phyloP scores from a whole-genome alignment of 2,113 vertebrate genomes.

The Cyprichromis sp. region DNA sequence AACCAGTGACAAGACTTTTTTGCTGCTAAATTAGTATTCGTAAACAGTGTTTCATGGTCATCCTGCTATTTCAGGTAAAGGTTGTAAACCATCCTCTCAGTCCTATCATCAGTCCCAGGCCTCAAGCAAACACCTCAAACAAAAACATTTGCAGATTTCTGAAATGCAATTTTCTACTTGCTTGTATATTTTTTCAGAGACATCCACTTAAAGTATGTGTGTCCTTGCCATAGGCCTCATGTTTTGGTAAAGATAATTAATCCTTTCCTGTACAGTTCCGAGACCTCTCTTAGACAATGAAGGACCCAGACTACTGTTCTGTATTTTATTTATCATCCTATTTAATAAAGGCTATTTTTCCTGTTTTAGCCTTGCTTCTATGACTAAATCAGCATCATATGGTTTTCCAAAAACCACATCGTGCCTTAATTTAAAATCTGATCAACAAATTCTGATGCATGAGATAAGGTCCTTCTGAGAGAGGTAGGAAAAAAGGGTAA shows the following conservation, averaged over 20 bases:
- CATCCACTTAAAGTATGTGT: neutral
- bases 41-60: neutral
- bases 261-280: neutral
- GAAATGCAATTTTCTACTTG: neutral
- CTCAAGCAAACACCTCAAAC: neutral
- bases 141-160: neutral
- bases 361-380: neutral
- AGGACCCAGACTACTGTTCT: neutral
- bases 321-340: neutral
- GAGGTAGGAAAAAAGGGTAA: neutral
- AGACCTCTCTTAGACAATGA: neutral
- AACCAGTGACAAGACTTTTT: neutral
- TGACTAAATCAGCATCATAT: neutral
- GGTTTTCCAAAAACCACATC: neutral
- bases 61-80: neutral
- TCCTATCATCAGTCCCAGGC: neutral
- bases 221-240: neutral
- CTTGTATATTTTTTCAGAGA: neutral
- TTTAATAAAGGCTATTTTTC: neutral
- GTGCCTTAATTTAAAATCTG: neutral
- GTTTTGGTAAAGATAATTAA: neutral
- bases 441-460: neutral
- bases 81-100: neutral
- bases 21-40: neutral
- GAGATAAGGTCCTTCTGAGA: neutral